Percentiles rank a stretch among this genome's conserved stretches.
phyloP scores from a whole-genome alignment of 2,113 vertebrate species.

The Vimba vimba region DNA sequence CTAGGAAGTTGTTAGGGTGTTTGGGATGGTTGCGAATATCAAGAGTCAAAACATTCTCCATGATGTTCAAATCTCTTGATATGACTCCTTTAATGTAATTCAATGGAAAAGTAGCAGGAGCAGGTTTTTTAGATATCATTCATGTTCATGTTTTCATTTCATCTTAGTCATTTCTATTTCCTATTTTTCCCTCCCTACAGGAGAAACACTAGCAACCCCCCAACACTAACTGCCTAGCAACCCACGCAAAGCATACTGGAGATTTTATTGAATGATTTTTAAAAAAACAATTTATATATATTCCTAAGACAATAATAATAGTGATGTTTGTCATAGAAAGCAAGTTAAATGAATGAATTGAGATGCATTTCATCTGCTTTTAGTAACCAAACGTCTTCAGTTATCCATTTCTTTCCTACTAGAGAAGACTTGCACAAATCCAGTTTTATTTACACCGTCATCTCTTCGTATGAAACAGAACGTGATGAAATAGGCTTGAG shows the following conservation, averaged over 20 bases:
- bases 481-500: conserved; percentile 62
- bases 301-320: not conserved
- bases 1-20: too few relatives aligned
- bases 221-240: too few relatives aligned
- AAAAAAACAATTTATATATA: too few relatives aligned
- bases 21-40: too few relatives aligned
- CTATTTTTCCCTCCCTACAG: not conserved
- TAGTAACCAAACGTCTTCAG: not conserved
- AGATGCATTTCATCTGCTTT: not conserved
- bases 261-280: too few relatives aligned
- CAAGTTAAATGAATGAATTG: not conserved
- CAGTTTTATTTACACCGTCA: conserved; percentile 60
- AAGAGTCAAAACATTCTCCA: too few relatives aligned
- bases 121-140: not conserved
- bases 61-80: not conserved
- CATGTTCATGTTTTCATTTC: not conserved
- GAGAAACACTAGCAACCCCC: too few relatives aligned
- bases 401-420: not conserved
- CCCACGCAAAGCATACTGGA: too few relatives aligned
- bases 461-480: conserved; percentile 55
- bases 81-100: not conserved
- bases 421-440: conserved; percentile 61
- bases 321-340: not conserved
- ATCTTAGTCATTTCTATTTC: not conserved
- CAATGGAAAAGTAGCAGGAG: not conserved